Evolutionary conservation across 2,797 vertebrate species (phyloP).

Genomic region (Parauchenoglanis ngamensis): DNA sequence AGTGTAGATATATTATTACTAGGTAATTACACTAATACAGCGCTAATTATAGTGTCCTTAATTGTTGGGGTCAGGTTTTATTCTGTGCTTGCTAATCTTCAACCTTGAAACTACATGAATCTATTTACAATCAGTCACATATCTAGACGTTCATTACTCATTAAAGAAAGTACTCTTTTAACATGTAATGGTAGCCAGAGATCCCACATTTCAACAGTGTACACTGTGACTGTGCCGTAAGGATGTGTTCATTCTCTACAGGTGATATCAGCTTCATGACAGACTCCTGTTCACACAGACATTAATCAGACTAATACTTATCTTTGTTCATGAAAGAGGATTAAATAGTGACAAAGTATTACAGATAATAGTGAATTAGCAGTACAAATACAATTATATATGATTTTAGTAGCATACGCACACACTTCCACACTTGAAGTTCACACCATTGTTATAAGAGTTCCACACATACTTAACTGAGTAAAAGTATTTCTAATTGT

Average conservation of each 20-base stretch:
- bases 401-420: neutral
- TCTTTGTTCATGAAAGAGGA: neutral
- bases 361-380: neutral
- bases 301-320: neutral
- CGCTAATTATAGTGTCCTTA: neutral
- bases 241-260: neutral
- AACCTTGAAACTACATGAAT: neutral
- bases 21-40: neutral
- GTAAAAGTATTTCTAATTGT: neutral
- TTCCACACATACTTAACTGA: neutral
- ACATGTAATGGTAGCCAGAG: neutral
- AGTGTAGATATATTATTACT: neutral
- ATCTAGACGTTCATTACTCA: neutral
- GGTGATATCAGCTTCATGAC: neutral
- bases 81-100: neutral
- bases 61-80: neutral
- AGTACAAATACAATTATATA: neutral
- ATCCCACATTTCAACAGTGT: neutral
- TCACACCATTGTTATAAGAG: neutral
- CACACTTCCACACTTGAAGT: neutral
- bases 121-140: neutral
- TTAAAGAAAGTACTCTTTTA: neutral
- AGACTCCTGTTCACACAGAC: neutral
- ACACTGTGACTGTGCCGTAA: neutral
- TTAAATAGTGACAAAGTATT: neutral